phyloP scores from a whole-genome alignment of 2,888 invertebrate species.

The Sarcophaga variegata region DNA sequence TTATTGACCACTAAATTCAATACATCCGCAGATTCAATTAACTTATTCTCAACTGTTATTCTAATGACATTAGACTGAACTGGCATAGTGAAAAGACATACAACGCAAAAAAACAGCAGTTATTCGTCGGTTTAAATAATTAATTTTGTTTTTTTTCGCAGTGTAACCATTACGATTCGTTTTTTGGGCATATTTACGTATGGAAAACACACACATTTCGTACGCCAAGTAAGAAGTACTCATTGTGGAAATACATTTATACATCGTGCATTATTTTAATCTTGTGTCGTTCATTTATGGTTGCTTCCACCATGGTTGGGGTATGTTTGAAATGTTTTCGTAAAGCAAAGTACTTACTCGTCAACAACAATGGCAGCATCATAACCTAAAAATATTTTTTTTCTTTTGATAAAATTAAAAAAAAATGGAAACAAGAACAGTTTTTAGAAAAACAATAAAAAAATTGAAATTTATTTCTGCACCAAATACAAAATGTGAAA shows the following conservation, averaged over 20 bases:
- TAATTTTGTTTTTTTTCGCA: background rate
- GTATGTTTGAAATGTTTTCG: conserved; percentile 27
- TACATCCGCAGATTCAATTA: no score
- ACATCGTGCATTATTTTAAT: conserved; percentile 45
- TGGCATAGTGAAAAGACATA: no score
- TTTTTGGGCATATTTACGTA: no score
- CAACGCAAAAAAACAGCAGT: no score
- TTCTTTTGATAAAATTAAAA: conserved; percentile 22
- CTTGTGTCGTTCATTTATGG: conserved; percentile 57
- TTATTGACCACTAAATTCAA: no score
- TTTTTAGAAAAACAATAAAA: background rate
- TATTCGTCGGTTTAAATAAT: no score
- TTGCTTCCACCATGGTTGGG: conserved; percentile 5
- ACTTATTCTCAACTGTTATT: no score
- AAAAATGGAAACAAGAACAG: background rate
- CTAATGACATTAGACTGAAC: no score
- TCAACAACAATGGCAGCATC: conserved; percentile 32
- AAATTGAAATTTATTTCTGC: no score
- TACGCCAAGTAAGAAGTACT: background rate
- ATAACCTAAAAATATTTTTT: conserved; percentile 39
- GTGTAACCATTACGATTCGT: conserved; percentile 14
- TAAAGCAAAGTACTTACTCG: conserved; percentile 46
- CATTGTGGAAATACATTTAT: conserved; percentile 31
- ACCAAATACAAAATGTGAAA: no score
- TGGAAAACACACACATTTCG: no score